A percentile compares a stretch with the other conserved stretches of the same genome.
Evolutionary conservation across 1,140 invertebrate species (phyloP).

Genomic region (Drosophila nasuta): DNA sequence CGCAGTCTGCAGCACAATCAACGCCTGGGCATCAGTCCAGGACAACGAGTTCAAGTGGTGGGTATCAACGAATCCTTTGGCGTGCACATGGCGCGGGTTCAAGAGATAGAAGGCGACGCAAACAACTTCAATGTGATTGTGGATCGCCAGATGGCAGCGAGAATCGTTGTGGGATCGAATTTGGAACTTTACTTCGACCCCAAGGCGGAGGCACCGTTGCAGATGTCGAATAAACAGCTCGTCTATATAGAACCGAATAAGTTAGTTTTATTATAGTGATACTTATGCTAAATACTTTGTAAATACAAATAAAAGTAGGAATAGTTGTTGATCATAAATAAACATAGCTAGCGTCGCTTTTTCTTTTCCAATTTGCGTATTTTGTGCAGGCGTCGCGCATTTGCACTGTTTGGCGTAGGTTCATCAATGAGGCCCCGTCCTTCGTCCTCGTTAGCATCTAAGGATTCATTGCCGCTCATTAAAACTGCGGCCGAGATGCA

Average conservation of each 20-base stretch:
- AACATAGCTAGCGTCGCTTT: constrained; percentile 67
- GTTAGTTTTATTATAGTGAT: constrained; percentile 49
- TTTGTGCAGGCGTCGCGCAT: constrained; percentile 70
- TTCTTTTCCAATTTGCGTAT: constrained; percentile 80
- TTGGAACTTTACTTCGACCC: constrained; percentile 32
- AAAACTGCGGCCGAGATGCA: constrained; percentile 73
- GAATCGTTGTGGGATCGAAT: neutral
- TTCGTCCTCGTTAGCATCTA: constrained; percentile 50
- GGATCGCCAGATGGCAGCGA: neutral
- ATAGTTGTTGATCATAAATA: neutral
- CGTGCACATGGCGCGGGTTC: constrained; percentile 27
- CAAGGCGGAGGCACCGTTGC: neutral
- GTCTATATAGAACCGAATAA: constrained; percentile 47
- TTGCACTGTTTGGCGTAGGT: constrained; percentile 38
- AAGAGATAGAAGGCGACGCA: neutral
- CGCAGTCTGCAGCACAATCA: constrained; percentile 33
- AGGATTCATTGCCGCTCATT: constrained; percentile 57
- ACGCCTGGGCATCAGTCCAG: constrained; percentile 27
- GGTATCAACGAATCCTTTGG: constrained; percentile 35
- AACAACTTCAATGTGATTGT: constrained; percentile 36
- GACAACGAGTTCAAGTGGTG: constrained; percentile 18
- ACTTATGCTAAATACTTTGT: constrained; percentile 28
- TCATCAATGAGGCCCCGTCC: constrained; percentile 42
- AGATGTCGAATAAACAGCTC: constrained; percentile 24
- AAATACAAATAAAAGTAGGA: constrained; percentile 48